Evolutionary conservation across 2,113 vertebrate species (phyloP), one percentile per base, ranked within the genome.

Genomic region (Nesoenas mayeri): DNA sequence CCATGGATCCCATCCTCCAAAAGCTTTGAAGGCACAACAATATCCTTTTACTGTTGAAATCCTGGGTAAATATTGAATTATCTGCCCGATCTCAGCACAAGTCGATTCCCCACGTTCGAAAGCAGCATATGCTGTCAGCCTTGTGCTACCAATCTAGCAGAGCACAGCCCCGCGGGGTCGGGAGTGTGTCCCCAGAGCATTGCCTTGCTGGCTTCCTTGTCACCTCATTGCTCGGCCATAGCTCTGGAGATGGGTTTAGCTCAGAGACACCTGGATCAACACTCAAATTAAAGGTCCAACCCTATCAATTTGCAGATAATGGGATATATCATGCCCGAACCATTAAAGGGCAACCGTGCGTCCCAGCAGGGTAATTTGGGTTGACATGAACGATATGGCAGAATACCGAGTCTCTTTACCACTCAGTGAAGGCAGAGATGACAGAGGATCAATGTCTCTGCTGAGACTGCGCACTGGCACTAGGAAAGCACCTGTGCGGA

Each of bases 1-100:
- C 92, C 77, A 82, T 4, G 47, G 65, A 91, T 83, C 83, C 79
- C 36, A 62, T 78, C 54, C 79, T 34, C 83, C 28, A 12, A 79
- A 90, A 91, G 88, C 92, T 94, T 94, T 82, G 72, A 67, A 78
- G 79, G 34, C 72, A 50, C 47, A 78, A 69, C 78, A 67, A 56
- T 36, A 48, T 83, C 34, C 78, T 88, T 79, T 62, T 31, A 14
- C 42, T 83, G 88, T 79, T 88, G 88, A 88, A 94, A 83, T 31
- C 10, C 79, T 34, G 17, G 57, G 42, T 79, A 91, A 94, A 91
- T 73, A 87, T 57, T 94, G 83, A 64, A 20, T 53, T 57, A 32
- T 79, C 79, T 40, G 66, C 72, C 67, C n/a, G 26, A 17, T 47
- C 61, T 18, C 54, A 12, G 72, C 60, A 53, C 32, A 5, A 44